Evolutionary conservation across 2,888 invertebrate genomes (phyloP), one percentile per base, ranked within the genome.

Genomic region (Sepiola atlantica): DNA sequence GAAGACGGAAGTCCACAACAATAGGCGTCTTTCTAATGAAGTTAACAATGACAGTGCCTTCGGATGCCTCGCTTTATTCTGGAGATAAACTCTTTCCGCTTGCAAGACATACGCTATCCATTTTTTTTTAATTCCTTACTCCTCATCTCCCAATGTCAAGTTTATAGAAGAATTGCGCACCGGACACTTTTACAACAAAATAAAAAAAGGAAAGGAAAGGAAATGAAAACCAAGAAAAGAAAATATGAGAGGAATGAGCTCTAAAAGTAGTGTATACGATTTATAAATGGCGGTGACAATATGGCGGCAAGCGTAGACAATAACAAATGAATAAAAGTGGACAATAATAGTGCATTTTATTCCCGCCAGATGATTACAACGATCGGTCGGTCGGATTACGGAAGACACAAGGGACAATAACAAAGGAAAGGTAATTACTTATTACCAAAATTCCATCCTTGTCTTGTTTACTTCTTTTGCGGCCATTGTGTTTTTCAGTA

Each of bases 351-450:
- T 77, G 77, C 32, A 77, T 77, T 77, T 77, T 77, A n/a, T 77
- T 77, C 77, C 77, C 77, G n/a, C n/a, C n/a, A 77, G 77, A 77
- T 77, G 77, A 77, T 77, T 77, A 77, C 77, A n/a, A n/a, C 77
- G 32, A 77, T n/a, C 77, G 77, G 77, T 77, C n/a, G n/a, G 32
- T 32, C n/a, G 77, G 77, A 77, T 77, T 77, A 77, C n/a, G 77
- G n/a, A 77, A 77, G 77, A 32, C 77, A 32, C 77, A 3, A 77
- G 77, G n/a, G 77, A 77, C 77, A 77, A 32, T 77, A 77, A 77
- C 77, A 77, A 77, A 77, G 77, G 16, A 77, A 77, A n/a, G n/a
- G 77, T 77, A 77, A 77, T 77, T 77, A 77, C 77, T 77, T 77
- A 77, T 16, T 77, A 77, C 77, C 77, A 18, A 77, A 32, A 77